Percentiles rank a stretch among this genome's conserved stretches.
Evolutionary conservation across 2,888 invertebrate genomes (phyloP).

Genomic region (Drosophila limbata): DNA sequence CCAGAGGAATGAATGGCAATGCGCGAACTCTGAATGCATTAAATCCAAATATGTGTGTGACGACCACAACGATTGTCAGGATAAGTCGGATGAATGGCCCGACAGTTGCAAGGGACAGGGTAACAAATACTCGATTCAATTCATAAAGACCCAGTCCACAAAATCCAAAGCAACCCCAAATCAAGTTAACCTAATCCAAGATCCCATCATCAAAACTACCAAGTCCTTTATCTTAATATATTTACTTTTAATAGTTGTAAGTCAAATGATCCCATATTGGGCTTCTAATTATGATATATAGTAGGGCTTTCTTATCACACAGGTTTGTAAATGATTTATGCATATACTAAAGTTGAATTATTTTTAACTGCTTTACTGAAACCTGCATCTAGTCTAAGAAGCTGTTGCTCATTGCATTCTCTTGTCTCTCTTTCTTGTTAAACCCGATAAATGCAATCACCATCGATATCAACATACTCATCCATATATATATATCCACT

Average conservation of each 20-base stretch:
- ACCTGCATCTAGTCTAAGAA: slow-evolving; percentile 23
- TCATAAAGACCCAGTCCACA: slow-evolving; percentile 4
- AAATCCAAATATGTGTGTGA: slow-evolving; percentile 87
- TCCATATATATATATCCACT: slow-evolving; percentile 24
- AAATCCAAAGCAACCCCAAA: neutral
- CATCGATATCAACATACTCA: slow-evolving; percentile 15
- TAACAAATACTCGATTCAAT: slow-evolving; percentile 61
- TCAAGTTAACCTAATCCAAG: slow-evolving; percentile 3
- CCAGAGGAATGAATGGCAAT: slow-evolving; percentile 86
- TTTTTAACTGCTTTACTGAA: slow-evolving; percentile 18
- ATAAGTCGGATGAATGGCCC: slow-evolving; percentile 87
- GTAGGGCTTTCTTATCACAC: neutral
- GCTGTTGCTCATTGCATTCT: slow-evolving; percentile 51
- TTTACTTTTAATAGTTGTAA: slow-evolving; percentile 28
- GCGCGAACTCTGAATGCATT: slow-evolving; percentile 89
- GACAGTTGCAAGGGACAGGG: slow-evolving; percentile 78
- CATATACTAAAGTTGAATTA: slow-evolving; percentile 21
- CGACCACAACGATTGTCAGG: slow-evolving; percentile 87
- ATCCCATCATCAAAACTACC: slow-evolving; percentile 3
- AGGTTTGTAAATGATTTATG: slow-evolving; percentile 45
- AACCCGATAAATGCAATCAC: slow-evolving; percentile 15
- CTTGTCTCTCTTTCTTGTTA: slow-evolving; percentile 58
- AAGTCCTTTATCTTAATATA: slow-evolving; percentile 3
- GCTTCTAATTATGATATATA: neutral
- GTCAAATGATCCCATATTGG: neutral